phyloP scores from a whole-genome alignment of 2,113 vertebrate species.

The Madoqua kirkii region DNA sequence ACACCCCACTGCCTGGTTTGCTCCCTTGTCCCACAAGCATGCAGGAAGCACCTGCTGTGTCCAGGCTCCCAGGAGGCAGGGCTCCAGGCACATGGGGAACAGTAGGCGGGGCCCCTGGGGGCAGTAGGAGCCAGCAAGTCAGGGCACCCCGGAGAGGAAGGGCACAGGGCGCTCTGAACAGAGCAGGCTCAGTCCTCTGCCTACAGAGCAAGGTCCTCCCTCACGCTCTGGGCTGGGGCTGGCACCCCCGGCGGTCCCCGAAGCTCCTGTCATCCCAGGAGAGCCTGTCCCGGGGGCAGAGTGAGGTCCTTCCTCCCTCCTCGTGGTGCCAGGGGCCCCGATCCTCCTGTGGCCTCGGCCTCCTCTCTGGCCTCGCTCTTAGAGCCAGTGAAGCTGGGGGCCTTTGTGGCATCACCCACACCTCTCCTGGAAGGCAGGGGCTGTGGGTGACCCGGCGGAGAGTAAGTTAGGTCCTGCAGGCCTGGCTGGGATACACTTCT shows the following conservation, averaged over 20 bases:
- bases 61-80: background rate
- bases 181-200: background rate
- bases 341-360: fast-evolving
- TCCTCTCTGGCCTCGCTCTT: background rate
- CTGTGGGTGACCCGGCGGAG: fast-evolving
- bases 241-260: fast-evolving
- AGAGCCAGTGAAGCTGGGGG: fast-evolving
- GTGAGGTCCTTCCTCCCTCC: background rate
- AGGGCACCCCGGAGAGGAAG: background rate
- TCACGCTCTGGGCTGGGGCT: background rate
- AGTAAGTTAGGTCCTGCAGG: fast-evolving
- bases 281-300: fast-evolving
- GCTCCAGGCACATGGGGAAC: fast-evolving
- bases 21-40: background rate
- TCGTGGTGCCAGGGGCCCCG: background rate
- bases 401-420: background rate
- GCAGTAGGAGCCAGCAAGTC: fast-evolving
- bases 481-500: fast-evolving
- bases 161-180: fast-evolving
- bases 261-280: fast-evolving
- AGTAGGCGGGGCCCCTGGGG: too few species aligned
- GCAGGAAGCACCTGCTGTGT: background rate
- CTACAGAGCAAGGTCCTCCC: background rate
- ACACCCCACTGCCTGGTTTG: fast-evolving
- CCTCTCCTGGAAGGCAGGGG: background rate